Base-by-base conservation (phyloP, 1,140 invertebrate species). In the Drosophila bocqueti region DNA sequence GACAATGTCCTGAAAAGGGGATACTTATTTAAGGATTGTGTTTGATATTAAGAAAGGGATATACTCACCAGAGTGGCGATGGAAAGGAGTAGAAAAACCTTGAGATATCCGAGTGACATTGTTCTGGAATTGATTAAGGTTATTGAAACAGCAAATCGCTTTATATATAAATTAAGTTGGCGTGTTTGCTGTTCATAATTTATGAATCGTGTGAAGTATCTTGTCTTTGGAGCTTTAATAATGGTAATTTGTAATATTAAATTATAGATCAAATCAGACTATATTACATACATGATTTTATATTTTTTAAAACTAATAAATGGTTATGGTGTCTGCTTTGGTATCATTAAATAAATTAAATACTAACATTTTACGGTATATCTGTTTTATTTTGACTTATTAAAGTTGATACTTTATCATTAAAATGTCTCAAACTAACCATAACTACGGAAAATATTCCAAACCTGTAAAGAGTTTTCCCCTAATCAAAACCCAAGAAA, bases 121-220 rank as follows among this genome's bases (percentile, higher is more conserved):
- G 0, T 16, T 18, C 1, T 3, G 3, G 0, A 57, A 18, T 13
- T n/a, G 3, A 15, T 43, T 7, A 26, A 8, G 4, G 1, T 7
- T 34, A 18, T 34, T 4, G 6, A 26, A 15, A 26, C 4, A 13
- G 1, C 1, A 16, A 62, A 34, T 34, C 1, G 18, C 2, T 45
- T 61, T 65, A 43, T 65, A 65, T 65, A 65, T 15, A 8, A 34
- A 15, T 21, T 2, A 11, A 21, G 16, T 3, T 42, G 21, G 55
- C 62, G 21, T 61, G 62, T 18, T 31, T 15, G 3, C 7, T 31
- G 2, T n/a, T 60, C 18, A 65, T 65, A 34, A 62, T 34, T 6
- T 6, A 8, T n/a, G 2, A 24, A 18, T 61, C 29, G 15, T 31
- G n/a, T 13, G 1, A 5, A 7, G 11, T 26, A 29, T 31, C 24